Base-by-base conservation (phyloP, 2,113 vertebrate genomes). In the Corythornis vintsioides region DNA sequence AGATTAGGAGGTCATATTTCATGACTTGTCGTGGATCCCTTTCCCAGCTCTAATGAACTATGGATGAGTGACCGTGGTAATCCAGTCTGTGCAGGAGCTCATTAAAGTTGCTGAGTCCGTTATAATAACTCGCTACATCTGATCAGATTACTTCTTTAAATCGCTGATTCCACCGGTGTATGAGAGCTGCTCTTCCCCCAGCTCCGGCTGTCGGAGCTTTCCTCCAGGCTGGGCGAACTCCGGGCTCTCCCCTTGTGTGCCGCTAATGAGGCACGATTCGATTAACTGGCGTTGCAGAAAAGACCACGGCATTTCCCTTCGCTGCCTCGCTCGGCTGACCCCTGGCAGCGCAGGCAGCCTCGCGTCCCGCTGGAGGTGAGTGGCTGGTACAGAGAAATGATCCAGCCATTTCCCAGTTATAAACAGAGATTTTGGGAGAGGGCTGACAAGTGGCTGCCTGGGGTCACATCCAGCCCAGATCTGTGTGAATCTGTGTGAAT, bases 1-100 rank as follows among this genome's bases (percentile, higher is more conserved):
- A 96, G 93, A 93, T 97, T 92, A 96, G 94, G 95, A 88, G 93
- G 93, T 97, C 43, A 3, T 92, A 94, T 96, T 96, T 96, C 95
- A 96, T 89, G 89, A 22, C 78, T 94, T 90, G 78, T 95, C 13
- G 10, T 96, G 95, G 93, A 95, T 96, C 88, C 79, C 82, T 53
- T 77, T 92, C 81, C 76, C 55, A 93, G 84, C 76, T 82, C 86
- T 96, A 95, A 97, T 96, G 95, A 97, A 97, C 96, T 96, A 96
- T 95, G 96, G 93, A 80, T 96, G 94, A 95, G 94, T 94, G 86
- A 78, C 85, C 60, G 15, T 13, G 19, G 88, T 97, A 97, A 97
- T 97, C 97, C 95, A 96, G 89, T 95, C 94, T 89, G 91, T 7
- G 90, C 95, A 94, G 91, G 89, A 97, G 93, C 96, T 96, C 66